A percentile compares a stretch with the other conserved stretches of the same genome.
Evolutionary conservation across 2,113 vertebrate genomes (phyloP).

Genomic region (Coregonus clupeaformis): DNA sequence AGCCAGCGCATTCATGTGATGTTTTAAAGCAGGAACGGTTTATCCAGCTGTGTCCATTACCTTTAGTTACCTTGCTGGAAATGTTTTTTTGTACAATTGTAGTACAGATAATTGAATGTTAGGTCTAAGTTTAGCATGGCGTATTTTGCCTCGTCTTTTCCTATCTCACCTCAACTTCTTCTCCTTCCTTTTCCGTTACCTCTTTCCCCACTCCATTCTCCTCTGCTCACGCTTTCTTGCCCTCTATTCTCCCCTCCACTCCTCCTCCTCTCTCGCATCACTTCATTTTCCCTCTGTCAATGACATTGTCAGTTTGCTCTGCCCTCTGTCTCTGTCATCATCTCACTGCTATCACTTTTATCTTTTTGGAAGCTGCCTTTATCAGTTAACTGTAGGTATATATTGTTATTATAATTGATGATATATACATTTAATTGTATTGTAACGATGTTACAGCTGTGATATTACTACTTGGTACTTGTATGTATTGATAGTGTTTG

Average conservation of each 20-base stretch:
- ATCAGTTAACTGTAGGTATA: slow-evolving; percentile 13
- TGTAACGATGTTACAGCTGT: slow-evolving; percentile 21
- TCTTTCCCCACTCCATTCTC: background rate
- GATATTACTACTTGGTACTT: slow-evolving; percentile 4
- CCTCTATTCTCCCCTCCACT: background rate
- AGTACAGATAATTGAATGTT: slow-evolving; percentile 18
- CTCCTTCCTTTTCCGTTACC: background rate
- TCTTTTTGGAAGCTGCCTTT: background rate
- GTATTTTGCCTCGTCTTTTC: background rate
- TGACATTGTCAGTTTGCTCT: background rate
- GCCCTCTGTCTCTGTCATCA: background rate
- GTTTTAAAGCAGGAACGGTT: background rate
- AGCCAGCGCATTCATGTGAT: background rate
- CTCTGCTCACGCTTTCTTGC: too few relatives aligned
- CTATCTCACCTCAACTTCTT: background rate
- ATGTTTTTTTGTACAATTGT: slow-evolving; percentile 24
- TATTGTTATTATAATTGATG: slow-evolving; percentile 17
- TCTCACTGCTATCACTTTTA: background rate
- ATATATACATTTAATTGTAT: slow-evolving; percentile 17
- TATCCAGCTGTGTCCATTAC: slow-evolving; percentile 3
- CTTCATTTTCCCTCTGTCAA: background rate
- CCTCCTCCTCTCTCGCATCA: background rate
- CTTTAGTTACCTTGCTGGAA: background rate
- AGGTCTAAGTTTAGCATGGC: slow-evolving; percentile 6
- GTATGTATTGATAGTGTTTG: slow-evolving; percentile 36